phyloP scores from a whole-genome alignment of 2,113 vertebrate species.

The Tetrax tetrax region DNA sequence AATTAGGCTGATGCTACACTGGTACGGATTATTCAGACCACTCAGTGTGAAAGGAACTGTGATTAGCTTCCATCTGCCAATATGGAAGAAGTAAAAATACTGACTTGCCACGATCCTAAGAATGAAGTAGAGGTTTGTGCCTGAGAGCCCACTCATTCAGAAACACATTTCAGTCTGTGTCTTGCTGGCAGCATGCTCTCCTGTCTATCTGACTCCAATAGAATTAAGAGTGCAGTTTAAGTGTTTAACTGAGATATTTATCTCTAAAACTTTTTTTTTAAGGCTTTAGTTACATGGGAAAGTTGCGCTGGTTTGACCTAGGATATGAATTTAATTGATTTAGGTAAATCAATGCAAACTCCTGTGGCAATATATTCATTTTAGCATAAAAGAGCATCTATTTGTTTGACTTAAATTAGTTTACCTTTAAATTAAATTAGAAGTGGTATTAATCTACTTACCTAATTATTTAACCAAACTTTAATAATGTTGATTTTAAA shows the following conservation, averaged over 20 bases:
- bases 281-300: not conserved
- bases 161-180: not conserved
- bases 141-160: not conserved
- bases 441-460: conserved; percentile 11
- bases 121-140: not conserved
- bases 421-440: conserved; percentile 25
- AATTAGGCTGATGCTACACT: not conserved
- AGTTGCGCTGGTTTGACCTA: not conserved
- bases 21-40: not conserved
- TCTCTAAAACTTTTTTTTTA: not conserved
- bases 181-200: not conserved
- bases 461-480: conserved; percentile 16
- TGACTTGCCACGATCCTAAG: not conserved
- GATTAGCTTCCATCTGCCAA: not conserved
- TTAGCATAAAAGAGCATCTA: not conserved
- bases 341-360: not conserved
- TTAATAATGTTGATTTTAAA: not conserved
- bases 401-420: conserved; percentile 39
- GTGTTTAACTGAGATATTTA: not conserved
- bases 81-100: not conserved
- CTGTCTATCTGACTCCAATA: not conserved
- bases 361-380: not conserved
- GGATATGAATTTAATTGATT: conserved; percentile 1
- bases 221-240: not conserved
- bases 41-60: not conserved